Evolutionary conservation across 2,797 vertebrate genomes (phyloP).

Genomic region (Ctenochaetus hawaiiensis): DNA sequence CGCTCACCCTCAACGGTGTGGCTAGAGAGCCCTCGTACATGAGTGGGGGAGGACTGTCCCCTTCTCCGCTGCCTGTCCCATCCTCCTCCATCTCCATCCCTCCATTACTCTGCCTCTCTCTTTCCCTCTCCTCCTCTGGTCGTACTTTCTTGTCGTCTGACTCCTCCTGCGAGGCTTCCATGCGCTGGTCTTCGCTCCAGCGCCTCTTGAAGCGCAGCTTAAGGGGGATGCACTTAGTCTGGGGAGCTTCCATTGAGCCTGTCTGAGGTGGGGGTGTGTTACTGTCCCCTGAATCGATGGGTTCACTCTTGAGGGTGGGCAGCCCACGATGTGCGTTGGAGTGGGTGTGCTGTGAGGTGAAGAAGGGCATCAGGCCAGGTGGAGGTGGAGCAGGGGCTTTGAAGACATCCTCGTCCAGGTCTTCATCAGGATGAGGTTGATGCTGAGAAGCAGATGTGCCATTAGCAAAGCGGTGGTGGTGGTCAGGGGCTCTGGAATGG

Average conservation of each 20-base stretch:
- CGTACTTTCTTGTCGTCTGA: conserved; percentile 91
- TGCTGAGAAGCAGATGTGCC: conserved; percentile 64
- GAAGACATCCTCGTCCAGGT: conserved; percentile 93
- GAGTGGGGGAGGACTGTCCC: conserved; percentile 77
- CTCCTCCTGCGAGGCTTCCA: conserved; percentile 88
- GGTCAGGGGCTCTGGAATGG: conserved; percentile 61
- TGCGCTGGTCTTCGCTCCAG: conserved; percentile 94
- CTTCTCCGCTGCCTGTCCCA: conserved; percentile 71
- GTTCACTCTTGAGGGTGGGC: conserved; percentile 78
- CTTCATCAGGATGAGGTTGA: conserved; percentile 80
- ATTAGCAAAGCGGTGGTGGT: conserved; percentile 73
- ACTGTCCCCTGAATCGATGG: conserved; percentile 65
- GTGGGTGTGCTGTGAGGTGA: conserved; percentile 68
- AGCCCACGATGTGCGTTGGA: conserved; percentile 55
- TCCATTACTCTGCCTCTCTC: conserved; percentile 70
- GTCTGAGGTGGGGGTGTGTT: conserved; percentile 66
- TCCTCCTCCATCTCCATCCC: conserved; percentile 78
- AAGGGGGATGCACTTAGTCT: conserved; percentile 90
- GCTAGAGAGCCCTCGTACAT: conserved; percentile 69
- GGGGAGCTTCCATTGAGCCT: conserved; percentile 34
- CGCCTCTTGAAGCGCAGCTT: conserved; percentile 94
- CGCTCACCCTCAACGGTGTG: conserved; percentile 81
- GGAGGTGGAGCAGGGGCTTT: conserved; percentile 89
- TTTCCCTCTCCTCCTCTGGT: conserved; percentile 77
- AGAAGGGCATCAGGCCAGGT: conserved; percentile 79